These are phyloP conservation scores for Thunnus maccoyii DNA, from an alignment of 2,113 vertebrate species.

Conservation along the genomic window DNA sequence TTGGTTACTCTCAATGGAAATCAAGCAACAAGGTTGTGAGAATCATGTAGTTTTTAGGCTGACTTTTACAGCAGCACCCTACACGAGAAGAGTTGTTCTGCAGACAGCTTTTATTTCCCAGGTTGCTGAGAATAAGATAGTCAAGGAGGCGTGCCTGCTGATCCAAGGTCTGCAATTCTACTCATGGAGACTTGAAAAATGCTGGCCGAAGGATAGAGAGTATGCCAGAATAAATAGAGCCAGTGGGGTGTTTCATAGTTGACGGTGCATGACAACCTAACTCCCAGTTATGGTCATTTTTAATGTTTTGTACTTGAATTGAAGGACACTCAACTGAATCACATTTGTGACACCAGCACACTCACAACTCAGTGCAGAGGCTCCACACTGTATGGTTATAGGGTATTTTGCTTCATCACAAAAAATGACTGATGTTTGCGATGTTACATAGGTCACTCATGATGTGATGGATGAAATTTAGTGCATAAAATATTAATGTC, in stretches of 20 bases:
- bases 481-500: not conserved
- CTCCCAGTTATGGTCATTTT: slow-evolving; percentile 27
- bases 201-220: slow-evolving; percentile 35
- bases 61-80: slow-evolving; percentile 10
- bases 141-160: not conserved
- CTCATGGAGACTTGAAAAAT: slow-evolving; percentile 43
- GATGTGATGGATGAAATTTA: slow-evolving; percentile 10
- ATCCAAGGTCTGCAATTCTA: slow-evolving; percentile 42
- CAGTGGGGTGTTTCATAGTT: slow-evolving; percentile 25
- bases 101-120: slow-evolving; percentile 23
- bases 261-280: slow-evolving; percentile 17
- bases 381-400: not conserved
- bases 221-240: slow-evolving; percentile 34
- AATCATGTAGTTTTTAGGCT: not conserved
- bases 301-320: slow-evolving; percentile 29
- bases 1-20: slow-evolving; percentile 12
- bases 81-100: not conserved
- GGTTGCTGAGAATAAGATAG: not conserved
- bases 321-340: slow-evolving; percentile 16
- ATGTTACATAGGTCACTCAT: slow-evolving; percentile 8
- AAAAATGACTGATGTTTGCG: slow-evolving; percentile 9
- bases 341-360: not conserved
- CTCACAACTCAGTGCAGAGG: not conserved
- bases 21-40: slow-evolving; percentile 14
- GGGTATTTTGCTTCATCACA: not conserved